These are phyloP conservation scores for Odontomyia ornata DNA, from an alignment of 2,888 invertebrate species.

Conservation along the genomic window DNA sequence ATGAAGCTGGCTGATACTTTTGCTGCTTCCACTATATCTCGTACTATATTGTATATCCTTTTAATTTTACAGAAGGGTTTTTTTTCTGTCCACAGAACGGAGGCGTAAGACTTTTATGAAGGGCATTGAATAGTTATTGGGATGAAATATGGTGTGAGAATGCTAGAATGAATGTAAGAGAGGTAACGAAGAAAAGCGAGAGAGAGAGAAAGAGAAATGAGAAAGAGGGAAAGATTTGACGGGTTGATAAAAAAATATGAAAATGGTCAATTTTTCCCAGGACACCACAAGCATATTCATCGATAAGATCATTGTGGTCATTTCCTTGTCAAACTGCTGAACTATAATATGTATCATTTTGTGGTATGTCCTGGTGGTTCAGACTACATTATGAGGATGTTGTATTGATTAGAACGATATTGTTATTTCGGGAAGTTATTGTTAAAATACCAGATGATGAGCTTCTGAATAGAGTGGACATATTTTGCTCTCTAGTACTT, in stretches of 20 bases:
- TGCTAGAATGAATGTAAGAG: background rate
- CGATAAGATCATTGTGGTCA: conserved; percentile 17
- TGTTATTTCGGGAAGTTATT: conserved; percentile 1
- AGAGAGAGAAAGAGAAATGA: background rate
- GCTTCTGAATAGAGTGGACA: background rate
- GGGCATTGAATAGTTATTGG: conserved; percentile 13
- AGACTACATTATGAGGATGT: background rate
- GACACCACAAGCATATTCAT: background rate
- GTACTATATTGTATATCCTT: background rate
- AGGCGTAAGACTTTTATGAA: conserved; percentile 16
- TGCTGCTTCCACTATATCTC: background rate
- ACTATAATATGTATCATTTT: background rate
- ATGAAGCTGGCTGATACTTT: conserved; percentile 1
- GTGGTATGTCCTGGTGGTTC: background rate
- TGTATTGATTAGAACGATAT: conserved; percentile 11
- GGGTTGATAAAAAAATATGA: conserved; percentile 19
- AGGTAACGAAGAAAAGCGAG: too few relatives aligned
- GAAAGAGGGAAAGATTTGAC: background rate
- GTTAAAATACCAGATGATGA: background rate
- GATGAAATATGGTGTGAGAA: background rate
- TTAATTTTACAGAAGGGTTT: conserved; percentile 26
- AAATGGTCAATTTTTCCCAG: conserved; percentile 8
- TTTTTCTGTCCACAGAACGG: background rate
- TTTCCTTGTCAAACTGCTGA: conserved; percentile 7
- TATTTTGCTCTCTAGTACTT: background rate